These are phyloP conservation scores for Capricornis sumatraensis DNA, from an alignment of 2,113 vertebrate genomes.

Conservation along the genomic window DNA sequence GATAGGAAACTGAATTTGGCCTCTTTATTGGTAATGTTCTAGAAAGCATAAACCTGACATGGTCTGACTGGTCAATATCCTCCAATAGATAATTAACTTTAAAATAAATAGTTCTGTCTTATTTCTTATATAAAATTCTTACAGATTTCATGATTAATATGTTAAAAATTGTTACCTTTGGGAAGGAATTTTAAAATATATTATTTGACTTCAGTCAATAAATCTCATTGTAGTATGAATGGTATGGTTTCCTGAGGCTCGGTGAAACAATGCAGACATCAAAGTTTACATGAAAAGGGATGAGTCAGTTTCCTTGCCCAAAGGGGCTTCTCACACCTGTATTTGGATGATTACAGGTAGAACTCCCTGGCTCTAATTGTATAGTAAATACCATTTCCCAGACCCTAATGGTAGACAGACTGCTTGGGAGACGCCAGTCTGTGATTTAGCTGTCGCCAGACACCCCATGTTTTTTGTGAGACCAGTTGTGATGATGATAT, in stretches of 20 bases:
- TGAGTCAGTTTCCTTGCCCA: conserved; percentile 89
- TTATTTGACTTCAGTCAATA: conserved; percentile 81
- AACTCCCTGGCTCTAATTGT: conserved; percentile 93
- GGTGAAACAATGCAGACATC: conserved; percentile 80
- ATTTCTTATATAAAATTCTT: conserved; percentile 55
- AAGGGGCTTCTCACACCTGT: conserved; percentile 90
- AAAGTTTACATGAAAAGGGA: conserved; percentile 89
- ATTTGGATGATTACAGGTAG: conserved; percentile 96
- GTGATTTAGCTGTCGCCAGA: conserved; percentile 94
- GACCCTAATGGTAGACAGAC: conserved; percentile 91
- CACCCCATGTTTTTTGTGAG: conserved; percentile 86
- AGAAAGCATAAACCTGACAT: conserved; percentile 56
- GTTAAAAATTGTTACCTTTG: conserved; percentile 78
- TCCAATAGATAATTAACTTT: conserved; percentile 48
- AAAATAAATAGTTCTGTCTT: conserved; percentile 53
- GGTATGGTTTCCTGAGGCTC: conserved; percentile 79
- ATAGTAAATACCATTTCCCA: conserved; percentile 93
- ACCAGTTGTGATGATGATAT: conserved; percentile 89
- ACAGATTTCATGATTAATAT: conserved; percentile 82
- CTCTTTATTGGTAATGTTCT: conserved; percentile 67
- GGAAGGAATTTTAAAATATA: conserved; percentile 75
- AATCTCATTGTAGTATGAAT: conserved; percentile 79
- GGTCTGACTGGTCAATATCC: conserved; percentile 43
- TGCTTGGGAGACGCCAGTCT: conserved; percentile 91
- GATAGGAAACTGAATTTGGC: conserved; percentile 71